A percentile compares a stretch with the other conserved stretches of the same genome.
Evolutionary conservation across 2,113 vertebrate species (phyloP).

Genomic region (Chaetodon auriga): DNA sequence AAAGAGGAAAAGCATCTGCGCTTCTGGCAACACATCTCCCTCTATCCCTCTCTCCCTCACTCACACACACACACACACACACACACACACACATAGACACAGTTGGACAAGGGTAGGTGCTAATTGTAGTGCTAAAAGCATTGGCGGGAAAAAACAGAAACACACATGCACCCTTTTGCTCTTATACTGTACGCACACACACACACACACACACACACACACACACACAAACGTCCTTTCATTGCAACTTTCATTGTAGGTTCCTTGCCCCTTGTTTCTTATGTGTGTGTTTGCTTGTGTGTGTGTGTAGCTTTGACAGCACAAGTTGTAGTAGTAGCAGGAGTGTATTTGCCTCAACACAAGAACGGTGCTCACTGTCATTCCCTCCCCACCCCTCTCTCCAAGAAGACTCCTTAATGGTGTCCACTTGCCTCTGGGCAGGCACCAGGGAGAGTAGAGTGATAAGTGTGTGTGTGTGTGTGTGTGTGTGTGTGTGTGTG

Average conservation of each 20-base stretch:
- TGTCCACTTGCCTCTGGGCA: constrained; percentile 66
- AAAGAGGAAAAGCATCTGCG: constrained; percentile 74
- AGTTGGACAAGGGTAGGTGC: constrained; percentile 60
- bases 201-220: neutral
- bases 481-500: constrained; percentile 10
- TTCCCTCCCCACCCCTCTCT: constrained; percentile 10
- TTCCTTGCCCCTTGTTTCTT: too few species aligned
- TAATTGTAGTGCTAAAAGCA: constrained; percentile 70
- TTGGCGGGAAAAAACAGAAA: constrained; percentile 22
- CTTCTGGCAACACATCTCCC: constrained; percentile 62
- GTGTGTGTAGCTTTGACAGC: neutral
- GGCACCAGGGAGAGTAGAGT: constrained; percentile 24
- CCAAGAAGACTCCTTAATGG: constrained; percentile 65
- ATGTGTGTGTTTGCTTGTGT: neutral
- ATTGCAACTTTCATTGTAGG: neutral
- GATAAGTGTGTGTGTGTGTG: constrained; percentile 31
- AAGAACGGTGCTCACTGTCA: neutral
- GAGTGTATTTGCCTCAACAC: constrained; percentile 1
- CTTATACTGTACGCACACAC: neutral
- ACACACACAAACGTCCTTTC: neutral
- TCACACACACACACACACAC: constrained; percentile 13
- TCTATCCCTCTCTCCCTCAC: too few species aligned
- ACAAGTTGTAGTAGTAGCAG: constrained; percentile 7
- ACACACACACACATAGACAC: constrained; percentile 17
- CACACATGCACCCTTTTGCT: constrained; percentile 8